Evolutionary conservation across 2,113 vertebrate species (phyloP), one percentile per base, ranked within the genome.

Genomic region (Origma solitaria): DNA sequence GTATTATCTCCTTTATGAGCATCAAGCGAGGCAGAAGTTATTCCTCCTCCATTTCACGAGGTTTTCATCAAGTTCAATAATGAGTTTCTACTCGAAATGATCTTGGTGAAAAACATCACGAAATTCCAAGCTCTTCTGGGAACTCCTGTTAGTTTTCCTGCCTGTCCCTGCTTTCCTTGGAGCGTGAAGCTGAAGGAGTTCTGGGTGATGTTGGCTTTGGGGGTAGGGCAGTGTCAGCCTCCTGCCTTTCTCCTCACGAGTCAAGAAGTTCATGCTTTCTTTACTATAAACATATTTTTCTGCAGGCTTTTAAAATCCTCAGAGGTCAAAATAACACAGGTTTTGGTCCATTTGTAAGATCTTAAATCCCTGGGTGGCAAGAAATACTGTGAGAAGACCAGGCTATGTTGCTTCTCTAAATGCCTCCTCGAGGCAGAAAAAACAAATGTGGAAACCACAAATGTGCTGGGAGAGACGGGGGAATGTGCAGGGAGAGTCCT

Each of bases 291-390:
- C 85, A 57, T 57, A 23, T 82, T 86, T 76, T 86, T 37, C 86
- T 89, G 84, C 66, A 56, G 84, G 89, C 94, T 94, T 95, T 95
- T 89, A 86, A 91, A 94, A 85, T 21, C 83, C 86, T 94, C 84
- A 42, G 91, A 92, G 95, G 94, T 97, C 94, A 92, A 81, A 95
- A 89, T 49, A 95, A 85, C 93, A 89, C 30, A 50, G 40, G 66
- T 53, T 85, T 91, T 76, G 91, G 89, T 94, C 96, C 94, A 85
- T 94, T 94, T 96, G 84, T 91, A 72, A 82, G 81, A 89, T 72
- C 87, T 92, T 42, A 65, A 95, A 94, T 94, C 95, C 95, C 94
- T 10, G 21, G 62, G 94, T 92, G 89, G 93, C 89, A 91, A 92
- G 87, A 82, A 95, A 89, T 28, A 79, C 89, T 92, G 89, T 76